phyloP scores from a whole-genome alignment of 2,888 invertebrate species.

The Rhyacophila evoluta region DNA sequence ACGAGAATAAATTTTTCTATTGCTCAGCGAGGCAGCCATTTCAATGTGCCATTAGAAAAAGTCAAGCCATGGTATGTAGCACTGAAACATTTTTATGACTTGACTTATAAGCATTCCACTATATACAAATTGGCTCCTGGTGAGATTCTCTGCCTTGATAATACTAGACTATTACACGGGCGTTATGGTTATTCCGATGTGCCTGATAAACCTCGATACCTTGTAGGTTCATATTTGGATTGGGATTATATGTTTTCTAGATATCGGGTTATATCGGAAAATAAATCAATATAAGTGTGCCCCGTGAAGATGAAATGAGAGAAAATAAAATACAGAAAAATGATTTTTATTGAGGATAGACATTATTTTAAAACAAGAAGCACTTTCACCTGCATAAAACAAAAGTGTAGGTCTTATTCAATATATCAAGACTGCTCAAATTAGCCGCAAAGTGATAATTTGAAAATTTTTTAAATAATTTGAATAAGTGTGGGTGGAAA shows the following conservation, averaged over 20 bases:
- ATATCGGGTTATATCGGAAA: constrained; percentile 60
- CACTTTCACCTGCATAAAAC: no score
- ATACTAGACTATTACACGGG: constrained; percentile 79
- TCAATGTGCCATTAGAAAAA: constrained; percentile 70
- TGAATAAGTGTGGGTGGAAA: no score
- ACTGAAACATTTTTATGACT: constrained; percentile 72
- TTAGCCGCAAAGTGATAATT: no score
- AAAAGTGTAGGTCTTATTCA: no score
- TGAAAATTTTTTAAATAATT: no score
- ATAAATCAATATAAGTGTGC: no score
- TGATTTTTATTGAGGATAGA: no score
- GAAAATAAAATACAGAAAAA: no score
- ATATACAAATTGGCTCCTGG: constrained; percentile 76
- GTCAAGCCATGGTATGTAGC: constrained; percentile 79
- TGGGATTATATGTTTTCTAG: constrained; percentile 84
- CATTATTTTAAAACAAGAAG: no score
- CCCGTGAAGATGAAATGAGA: no score
- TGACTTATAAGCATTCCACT: constrained; percentile 73
- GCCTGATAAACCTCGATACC: constrained; percentile 68
- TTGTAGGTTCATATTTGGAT: constrained; percentile 81
- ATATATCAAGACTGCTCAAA: no score
- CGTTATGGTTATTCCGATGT: constrained; percentile 75
- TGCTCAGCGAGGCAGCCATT: constrained; percentile 79
- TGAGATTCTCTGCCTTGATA: constrained; percentile 81
- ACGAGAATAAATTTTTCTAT: constrained; percentile 78